Base-by-base conservation (phyloP, 53 echinoderm and acorn worm genomes). In the Paelopatides confundens region DNA sequence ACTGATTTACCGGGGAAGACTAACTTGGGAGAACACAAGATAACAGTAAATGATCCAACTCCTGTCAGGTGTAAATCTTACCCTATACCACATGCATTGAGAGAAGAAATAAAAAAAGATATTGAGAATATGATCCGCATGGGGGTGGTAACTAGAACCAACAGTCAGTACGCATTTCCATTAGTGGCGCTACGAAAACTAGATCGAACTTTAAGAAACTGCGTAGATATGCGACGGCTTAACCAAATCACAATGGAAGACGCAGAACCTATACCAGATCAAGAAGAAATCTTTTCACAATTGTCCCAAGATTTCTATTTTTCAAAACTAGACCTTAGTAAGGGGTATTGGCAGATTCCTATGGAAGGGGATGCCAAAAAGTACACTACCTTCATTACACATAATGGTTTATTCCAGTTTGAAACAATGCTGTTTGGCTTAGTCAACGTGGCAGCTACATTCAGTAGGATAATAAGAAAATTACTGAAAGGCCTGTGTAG, bases 371-470 rank as follows among this genome's bases (percentile, higher is more conserved):
- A 36, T 21, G 71, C 88, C 13, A 90, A 90, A 48, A 85, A 87
- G 65, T 87, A 90, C 30, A 90, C 93, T 3, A 71, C 85, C 2
- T 93, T 93, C 62, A 58, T 90, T 30, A 90, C 90, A 3, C 87
- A 83, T 35, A 58, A 52, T 0, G 90, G 94, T 23, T 85, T 88
- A 37, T 93, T 88, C 71, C 53, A 85, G 81, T 94, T 94, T 39
- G 71, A 81, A 35, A 85, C 84, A 5, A 94, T 94, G 94, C 94
- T 91, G 12, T 94, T 92, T 76, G 91, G 94, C 29, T 47, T 94
- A 26, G 94, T 94, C 0, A 94, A 86, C 17, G 85, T 85, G 35
- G 86, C 89, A n/a, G n/a, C n/a, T n/a, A n/a, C n/a, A n/a, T n/a
- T n/a, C n/a, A n/a, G n/a, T n/a, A n/a, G n/a, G n/a, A n/a, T n/a